Conservation (phyloP, 2,888 invertebrate genomes). For the Noctua comes region DNA sequence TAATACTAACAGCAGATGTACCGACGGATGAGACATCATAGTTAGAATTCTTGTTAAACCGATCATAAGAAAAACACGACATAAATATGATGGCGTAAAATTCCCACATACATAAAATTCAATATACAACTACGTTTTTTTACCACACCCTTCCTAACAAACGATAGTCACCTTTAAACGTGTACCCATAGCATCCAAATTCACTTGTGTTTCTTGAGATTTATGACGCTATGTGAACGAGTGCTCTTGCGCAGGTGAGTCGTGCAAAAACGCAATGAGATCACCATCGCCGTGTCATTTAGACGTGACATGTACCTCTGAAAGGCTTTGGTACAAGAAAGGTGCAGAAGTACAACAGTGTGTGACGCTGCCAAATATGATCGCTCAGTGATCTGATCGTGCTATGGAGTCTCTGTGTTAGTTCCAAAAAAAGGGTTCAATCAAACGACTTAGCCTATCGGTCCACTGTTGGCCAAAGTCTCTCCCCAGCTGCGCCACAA, state of each 20-base stretch:
- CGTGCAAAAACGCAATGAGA: constrained; percentile 89
- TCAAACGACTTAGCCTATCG: too few species aligned
- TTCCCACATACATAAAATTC: constrained; percentile 67
- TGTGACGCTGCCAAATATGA: background rate
- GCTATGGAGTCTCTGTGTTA: too few species aligned
- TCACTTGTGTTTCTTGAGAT: constrained; percentile 32
- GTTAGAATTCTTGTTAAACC: constrained; percentile 60
- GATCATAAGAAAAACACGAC: constrained; percentile 59
- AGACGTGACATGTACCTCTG: constrained; percentile 77
- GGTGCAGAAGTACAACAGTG: constrained; percentile 46
- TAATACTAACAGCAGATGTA: constrained; percentile 57
- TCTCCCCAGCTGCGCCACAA: too few species aligned
- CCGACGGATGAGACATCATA: constrained; percentile 61
- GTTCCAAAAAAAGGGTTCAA: too few species aligned
- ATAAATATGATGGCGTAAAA: constrained; percentile 65
- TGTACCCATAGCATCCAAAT: constrained; percentile 9
- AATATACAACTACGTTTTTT: constrained; percentile 59
- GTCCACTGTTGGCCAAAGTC: too few species aligned
- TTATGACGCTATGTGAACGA: constrained; percentile 57
- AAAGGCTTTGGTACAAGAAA: constrained; percentile 33
- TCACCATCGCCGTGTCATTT: constrained; percentile 82
- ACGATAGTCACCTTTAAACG: background rate
- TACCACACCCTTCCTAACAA: constrained; percentile 3
- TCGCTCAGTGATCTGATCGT: background rate
- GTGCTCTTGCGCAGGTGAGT: constrained; percentile 73